phyloP scores from a whole-genome alignment of 2,888 invertebrate genomes.

The Lochmaea capreae region DNA sequence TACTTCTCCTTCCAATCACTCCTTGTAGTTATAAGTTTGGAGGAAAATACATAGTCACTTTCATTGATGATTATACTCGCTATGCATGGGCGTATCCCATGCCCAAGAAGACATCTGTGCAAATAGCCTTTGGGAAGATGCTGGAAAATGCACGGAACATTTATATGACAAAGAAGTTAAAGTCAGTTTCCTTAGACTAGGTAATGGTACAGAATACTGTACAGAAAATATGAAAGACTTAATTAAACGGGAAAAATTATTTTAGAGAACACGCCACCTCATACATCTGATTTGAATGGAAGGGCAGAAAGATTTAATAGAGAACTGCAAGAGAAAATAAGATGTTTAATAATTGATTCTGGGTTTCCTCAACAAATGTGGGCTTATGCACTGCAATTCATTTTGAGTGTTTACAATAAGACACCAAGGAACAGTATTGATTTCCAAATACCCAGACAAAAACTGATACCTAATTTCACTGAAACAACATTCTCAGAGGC shows the following conservation, averaged over 20 bases:
- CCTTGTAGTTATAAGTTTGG: background rate
- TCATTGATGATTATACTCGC: constrained; percentile 1
- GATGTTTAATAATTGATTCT: constrained; percentile 1
- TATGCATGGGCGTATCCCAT: constrained; percentile 3
- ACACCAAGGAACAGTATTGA: constrained; percentile 1
- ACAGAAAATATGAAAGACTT: constrained; percentile 1
- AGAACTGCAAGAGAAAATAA: constrained; percentile 4
- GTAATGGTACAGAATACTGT: no score
- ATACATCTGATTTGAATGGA: no score
- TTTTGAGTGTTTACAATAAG: constrained; percentile 2
- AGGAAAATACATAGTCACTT: background rate
- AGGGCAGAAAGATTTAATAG: no score
- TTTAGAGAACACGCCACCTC: no score
- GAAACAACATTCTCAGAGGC: background rate
- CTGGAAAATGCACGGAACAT: background rate
- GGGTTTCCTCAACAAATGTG: constrained; percentile 4
- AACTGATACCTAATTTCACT: background rate
- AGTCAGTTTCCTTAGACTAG: background rate
- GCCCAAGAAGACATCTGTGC: background rate
- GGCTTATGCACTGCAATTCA: constrained; percentile 4
- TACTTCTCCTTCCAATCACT: no score
- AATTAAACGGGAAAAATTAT: no score
- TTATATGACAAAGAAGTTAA: constrained; percentile 1
- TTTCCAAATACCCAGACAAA: background rate
- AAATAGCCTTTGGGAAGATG: background rate